Conservation (phyloP, 2,113 vertebrate genomes). For the Sinocyclocheilus maitianheensis region DNA sequence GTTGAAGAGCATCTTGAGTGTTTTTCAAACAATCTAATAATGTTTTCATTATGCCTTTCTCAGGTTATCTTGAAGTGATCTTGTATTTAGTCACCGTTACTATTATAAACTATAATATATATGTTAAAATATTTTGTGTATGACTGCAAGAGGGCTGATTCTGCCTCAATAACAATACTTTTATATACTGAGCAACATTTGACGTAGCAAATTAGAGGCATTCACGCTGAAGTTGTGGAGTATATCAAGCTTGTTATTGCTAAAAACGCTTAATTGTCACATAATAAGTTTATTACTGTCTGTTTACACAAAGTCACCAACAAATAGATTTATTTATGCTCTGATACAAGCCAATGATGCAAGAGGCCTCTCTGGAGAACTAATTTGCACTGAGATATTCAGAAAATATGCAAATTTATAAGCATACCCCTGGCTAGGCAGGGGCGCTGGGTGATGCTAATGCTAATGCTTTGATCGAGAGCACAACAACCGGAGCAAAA, state of each 20-base stretch:
- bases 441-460: not conserved
- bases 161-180: constrained; percentile 29
- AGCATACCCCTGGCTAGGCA: not conserved
- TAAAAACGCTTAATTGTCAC: constrained; percentile 13
- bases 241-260: constrained; percentile 36
- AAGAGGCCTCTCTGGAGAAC: constrained; percentile 5
- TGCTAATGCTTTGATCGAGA: not conserved
- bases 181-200: not conserved
- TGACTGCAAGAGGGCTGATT: not conserved
- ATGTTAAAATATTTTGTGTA: not conserved
- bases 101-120: not conserved
- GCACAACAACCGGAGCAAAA: not conserved
- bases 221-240: constrained; percentile 25
- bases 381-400: constrained; percentile 8
- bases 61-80: not conserved
- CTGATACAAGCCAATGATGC: not conserved
- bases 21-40: constrained; percentile 35
- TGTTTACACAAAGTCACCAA: constrained; percentile 14
- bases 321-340: constrained; percentile 20
- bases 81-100: not conserved
- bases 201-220: constrained; percentile 34
- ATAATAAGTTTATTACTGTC: constrained; percentile 24
- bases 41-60: constrained; percentile 18
- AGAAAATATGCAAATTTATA: constrained; percentile 15
- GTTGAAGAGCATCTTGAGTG: constrained; percentile 26